Evolutionary conservation across 37 sponge, comb jelly and placozoan genomes (phyloP).

Genomic region (Cladorhizidae sp.): DNA sequence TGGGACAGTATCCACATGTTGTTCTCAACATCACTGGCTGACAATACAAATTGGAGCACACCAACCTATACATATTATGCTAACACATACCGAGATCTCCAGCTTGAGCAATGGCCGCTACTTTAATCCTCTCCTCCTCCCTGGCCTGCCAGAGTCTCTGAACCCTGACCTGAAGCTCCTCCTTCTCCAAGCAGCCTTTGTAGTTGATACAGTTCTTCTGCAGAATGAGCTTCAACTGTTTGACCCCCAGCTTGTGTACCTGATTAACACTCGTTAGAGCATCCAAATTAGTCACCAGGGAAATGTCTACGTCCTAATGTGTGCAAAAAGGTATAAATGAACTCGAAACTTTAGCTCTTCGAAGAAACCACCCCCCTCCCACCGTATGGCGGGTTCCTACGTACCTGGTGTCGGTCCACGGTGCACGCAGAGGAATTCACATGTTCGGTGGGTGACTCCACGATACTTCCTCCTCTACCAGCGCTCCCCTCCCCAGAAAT

Average conservation of each 20-base stretch:
- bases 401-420: too few relatives aligned
- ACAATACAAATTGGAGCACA: neutral
- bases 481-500: neutral
- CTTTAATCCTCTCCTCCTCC: constrained; percentile 42
- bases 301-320: constrained; percentile 38
- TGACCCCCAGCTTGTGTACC: constrained; percentile 54
- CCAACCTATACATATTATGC: neutral
- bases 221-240: constrained; percentile 81
- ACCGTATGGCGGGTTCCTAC: too few relatives aligned
- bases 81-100: constrained; percentile 24
- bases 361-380: too few relatives aligned
- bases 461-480: neutral
- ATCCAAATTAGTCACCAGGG: constrained; percentile 25
- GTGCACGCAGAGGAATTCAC: neutral
- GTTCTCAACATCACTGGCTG: too few relatives aligned
- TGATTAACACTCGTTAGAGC: constrained; percentile 45
- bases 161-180: constrained; percentile 72
- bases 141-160: constrained; percentile 52
- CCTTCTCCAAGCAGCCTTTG: constrained; percentile 88
- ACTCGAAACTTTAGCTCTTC: too few relatives aligned
- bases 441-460: too few relatives aligned
- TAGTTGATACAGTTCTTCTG: constrained; percentile 84
- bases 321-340: too few relatives aligned
- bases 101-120: neutral
- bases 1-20: too few relatives aligned